Percentiles rank a stretch among this genome's conserved stretches.
phyloP scores from a whole-genome alignment of 2,797 vertebrate species.

The Xerus rutilus region DNA sequence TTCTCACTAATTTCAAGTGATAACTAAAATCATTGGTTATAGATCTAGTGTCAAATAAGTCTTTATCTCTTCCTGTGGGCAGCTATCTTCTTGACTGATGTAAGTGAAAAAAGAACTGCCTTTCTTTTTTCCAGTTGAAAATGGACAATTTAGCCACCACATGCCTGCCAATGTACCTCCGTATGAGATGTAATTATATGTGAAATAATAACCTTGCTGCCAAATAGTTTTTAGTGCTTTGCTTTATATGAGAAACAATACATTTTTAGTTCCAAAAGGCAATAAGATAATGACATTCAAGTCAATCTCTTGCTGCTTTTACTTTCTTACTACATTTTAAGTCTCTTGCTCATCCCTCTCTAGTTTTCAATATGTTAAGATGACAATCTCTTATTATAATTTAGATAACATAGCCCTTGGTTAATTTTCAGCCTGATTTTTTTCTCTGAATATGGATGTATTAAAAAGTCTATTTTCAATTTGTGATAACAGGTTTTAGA shows the following conservation, averaged over 20 bases:
- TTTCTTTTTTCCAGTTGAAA: conserved; percentile 84
- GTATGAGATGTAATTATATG: conserved; percentile 84
- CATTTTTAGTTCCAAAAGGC: conserved; percentile 83
- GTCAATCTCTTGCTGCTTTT: conserved; percentile 82
- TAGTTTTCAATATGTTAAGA: conserved; percentile 80
- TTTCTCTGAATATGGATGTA: conserved; percentile 66
- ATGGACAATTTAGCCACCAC: conserved; percentile 85
- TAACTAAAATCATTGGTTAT: conserved; percentile 85
- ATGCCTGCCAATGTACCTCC: conserved; percentile 81
- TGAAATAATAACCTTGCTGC: conserved; percentile 85
- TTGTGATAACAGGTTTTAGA: conserved; percentile 80
- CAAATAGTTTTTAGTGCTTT: conserved; percentile 84
- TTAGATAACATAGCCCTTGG: conserved; percentile 80
- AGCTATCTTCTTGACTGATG: conserved; percentile 83
- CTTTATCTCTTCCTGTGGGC: conserved; percentile 84
- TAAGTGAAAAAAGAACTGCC: conserved; percentile 81
- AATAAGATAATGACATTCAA: conserved; percentile 85
- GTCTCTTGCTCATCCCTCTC: conserved; percentile 71
- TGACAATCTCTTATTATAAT: conserved; percentile 82
- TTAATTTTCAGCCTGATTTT: conserved; percentile 79
- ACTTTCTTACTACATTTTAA: conserved; percentile 76
- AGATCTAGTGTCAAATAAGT: conserved; percentile 85
- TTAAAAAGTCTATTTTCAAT: conserved; percentile 79
- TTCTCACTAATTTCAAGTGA: conserved; percentile 85
- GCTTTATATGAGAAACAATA: conserved; percentile 85